Percentiles rank a stretch among this genome's conserved stretches.
Evolutionary conservation across 1,140 invertebrate genomes (phyloP).

Genomic region (Luehdorfia chinensis): DNA sequence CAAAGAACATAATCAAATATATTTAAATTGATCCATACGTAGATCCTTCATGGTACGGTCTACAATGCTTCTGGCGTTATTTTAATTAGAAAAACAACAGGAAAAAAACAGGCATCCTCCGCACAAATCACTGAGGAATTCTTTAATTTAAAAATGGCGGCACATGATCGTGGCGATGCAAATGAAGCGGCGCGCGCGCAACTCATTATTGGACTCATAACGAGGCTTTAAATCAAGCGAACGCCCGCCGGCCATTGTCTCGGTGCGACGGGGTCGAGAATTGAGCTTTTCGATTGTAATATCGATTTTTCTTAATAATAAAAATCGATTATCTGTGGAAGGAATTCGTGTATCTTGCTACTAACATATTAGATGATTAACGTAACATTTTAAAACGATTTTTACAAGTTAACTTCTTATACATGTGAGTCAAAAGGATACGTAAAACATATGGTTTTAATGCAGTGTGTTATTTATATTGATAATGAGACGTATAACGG

Average conservation of each 20-base stretch:
- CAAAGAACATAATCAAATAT: too few relatives aligned
- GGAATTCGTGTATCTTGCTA: not conserved
- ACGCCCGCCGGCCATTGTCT: slow-evolving; percentile 46
- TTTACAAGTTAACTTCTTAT: too few relatives aligned
- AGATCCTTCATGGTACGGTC: too few relatives aligned
- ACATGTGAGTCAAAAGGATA: too few relatives aligned
- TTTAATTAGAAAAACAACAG: slow-evolving; percentile 12
- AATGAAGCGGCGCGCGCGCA: slow-evolving; percentile 46
- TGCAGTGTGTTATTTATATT: too few relatives aligned
- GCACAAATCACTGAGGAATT: slow-evolving; percentile 42
- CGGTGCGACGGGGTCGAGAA: too few relatives aligned
- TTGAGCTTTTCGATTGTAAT: slow-evolving; percentile 26
- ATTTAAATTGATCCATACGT: too few relatives aligned
- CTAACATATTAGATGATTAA: slow-evolving; percentile 5
- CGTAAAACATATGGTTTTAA: too few relatives aligned
- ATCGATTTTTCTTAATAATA: slow-evolving; percentile 19
- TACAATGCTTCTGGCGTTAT: slow-evolving; percentile 9
- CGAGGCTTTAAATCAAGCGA: slow-evolving; percentile 62
- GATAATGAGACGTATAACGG: too few relatives aligned
- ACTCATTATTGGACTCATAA: slow-evolving; percentile 61
- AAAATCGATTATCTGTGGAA: slow-evolving; percentile 15
- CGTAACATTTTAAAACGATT: too few relatives aligned
- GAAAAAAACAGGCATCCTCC: slow-evolving; percentile 19
- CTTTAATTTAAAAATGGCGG: slow-evolving; percentile 63
- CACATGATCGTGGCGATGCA: slow-evolving; percentile 47